Evolutionary conservation across 2,888 invertebrate genomes (phyloP), one percentile per base, ranked within the genome.

Genomic region (Cerceris rybyensis): DNA sequence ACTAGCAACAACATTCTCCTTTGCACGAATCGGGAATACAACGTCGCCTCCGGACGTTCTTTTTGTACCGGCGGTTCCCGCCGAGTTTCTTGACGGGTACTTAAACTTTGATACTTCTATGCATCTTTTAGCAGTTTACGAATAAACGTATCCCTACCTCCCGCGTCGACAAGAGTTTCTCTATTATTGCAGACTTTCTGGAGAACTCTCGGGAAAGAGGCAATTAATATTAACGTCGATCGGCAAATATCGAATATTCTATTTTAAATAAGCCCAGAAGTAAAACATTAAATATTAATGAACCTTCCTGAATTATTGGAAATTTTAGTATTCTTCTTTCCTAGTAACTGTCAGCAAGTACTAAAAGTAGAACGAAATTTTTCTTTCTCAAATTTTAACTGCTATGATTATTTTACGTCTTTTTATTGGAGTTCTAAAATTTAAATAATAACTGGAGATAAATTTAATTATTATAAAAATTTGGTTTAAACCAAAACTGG

Each of bases 61-160:
- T 77, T 63, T 58, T 59, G 52, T 67, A 54, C 8, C 65, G 16
- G 52, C 54, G 28, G 13, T 41, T 52, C 13, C 60, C 28, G 39
- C 7, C 50, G 46, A 16, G 50, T 46, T 65, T 73, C 71, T 76
- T 63, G 61, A 50, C 66, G 42, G 43, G 63, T 58, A 66, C 67
- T 79, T 76, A 79, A 79, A 82, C 69, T 81, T 82, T 82, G 68
- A 82, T 80, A 71, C 67, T 74, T 69, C 70, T 68, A 73, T 80
- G 82, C 83, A 82, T 77, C 74, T 82, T 82, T 80, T 70, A 82
- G 69, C 70, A 52, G 42, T 6, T 42, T 68, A 46, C 52, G 75
- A 70, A 75, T 75, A 61, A 75, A 28, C 65, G 46, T 41, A 39
- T 46, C 46, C 13, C 46, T 5, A 6, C 8, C 13, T 1, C 46